Evolutionary conservation across 2,888 invertebrate genomes (phyloP), one percentile per base, ranked within the genome.

Genomic region (Orthosia cruda): DNA sequence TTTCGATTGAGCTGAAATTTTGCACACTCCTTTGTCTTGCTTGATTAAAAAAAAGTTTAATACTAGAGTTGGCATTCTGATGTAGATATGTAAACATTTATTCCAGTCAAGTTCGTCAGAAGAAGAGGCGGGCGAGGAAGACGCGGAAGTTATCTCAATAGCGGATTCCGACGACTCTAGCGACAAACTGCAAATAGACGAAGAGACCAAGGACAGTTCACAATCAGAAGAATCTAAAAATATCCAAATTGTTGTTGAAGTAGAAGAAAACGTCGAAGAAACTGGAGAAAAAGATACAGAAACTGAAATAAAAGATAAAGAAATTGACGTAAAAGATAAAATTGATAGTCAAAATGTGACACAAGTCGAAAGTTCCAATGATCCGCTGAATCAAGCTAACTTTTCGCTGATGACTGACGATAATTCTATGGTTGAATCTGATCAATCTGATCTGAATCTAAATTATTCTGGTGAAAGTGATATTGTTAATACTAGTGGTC

Each of bases 371-470:
- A 74, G 73, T 16, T 73, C 76, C 2, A 77, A 66, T n/a, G 93
- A 95, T 89, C 90, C 91, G 16, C 83, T 93, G 40, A 92, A 93
- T 70, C 93, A 93, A 86, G 93, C 89, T 23, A 92, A 93, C 49
- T 82, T 92, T 15, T 96, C 96, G 0, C 83, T 96, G 55, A 84
- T 96, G 52, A 96, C 96, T 49, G 96, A 96, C 81, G 96, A 96
- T 86, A 94, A 94, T 80, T 96, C 96, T 2, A 81, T 85, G 4
- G 61, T 74, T 3, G 91, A 89, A 23, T 92, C 93, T 1, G 94
- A 95, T 73, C 88, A 92, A 23, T 92, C 93, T 2, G 91, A 91
- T 76, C 71, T 93, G 2, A 88, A 89, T 72, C 89, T 96, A 0
- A 92, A 94, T 80, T 95, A 94, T 89, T 94, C 94, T 2, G 92